phyloP scores from a whole-genome alignment of 2,113 vertebrate genomes.

The Campylomormyrus numenius region DNA sequence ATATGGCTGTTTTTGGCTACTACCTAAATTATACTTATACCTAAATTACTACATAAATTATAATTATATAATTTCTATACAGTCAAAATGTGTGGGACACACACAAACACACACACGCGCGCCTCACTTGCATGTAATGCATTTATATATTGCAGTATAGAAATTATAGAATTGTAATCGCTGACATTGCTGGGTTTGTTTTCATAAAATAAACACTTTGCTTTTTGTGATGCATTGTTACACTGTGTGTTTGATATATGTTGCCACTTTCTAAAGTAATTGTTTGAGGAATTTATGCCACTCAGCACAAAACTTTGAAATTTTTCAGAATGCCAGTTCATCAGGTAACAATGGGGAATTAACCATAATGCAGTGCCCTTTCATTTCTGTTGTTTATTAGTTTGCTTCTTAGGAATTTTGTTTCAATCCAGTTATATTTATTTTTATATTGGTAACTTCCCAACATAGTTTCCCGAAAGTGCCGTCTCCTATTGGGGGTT shows the following conservation, averaged over 20 bases:
- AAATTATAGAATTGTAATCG: not conserved
- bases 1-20: not conserved
- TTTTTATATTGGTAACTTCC: not conserved
- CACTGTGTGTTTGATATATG: not conserved
- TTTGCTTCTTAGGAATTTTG: not conserved
- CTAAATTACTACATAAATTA: not conserved
- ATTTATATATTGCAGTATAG: not conserved
- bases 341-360: not conserved
- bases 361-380: not conserved
- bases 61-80: not conserved
- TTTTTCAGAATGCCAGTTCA: not conserved
- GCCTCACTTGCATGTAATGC: no score
- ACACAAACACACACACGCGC: no score
- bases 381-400: not conserved
- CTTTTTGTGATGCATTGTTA: not conserved
- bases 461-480: not conserved
- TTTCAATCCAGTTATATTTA: not conserved
- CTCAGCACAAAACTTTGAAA: not conserved
- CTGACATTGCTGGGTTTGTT: not conserved
- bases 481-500: not conserved
- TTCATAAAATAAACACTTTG: not conserved
- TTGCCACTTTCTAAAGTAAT: not conserved
- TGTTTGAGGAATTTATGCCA: not conserved
- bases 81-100: not conserved
- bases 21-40: not conserved